Percentiles rank a stretch among this genome's conserved stretches.
Evolutionary conservation across 2,888 invertebrate genomes (phyloP).

Genomic region (Tipula lateralis): DNA sequence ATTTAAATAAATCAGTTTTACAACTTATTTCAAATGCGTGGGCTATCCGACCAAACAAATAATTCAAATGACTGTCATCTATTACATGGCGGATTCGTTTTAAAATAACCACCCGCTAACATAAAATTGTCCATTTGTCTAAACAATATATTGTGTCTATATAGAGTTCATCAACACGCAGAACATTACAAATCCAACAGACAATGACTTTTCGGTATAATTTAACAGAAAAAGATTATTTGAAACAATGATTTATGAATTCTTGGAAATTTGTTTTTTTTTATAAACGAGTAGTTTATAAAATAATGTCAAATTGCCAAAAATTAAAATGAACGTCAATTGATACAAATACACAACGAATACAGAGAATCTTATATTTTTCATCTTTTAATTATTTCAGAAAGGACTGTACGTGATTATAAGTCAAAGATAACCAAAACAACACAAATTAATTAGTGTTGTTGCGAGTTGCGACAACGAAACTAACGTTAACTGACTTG

Average conservation of each 20-base stretch:
- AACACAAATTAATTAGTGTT: neutral
- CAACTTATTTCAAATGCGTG: neutral
- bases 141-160: neutral
- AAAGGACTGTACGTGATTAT: neutral
- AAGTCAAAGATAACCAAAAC: neutral
- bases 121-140: neutral
- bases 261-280: neutral
- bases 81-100: neutral
- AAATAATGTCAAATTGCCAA: slow-evolving; percentile 19
- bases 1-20: neutral
- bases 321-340: neutral
- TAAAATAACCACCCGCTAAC: neutral
- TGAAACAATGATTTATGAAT: neutral
- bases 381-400: neutral
- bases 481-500: neutral
- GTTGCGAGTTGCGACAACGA: neutral
- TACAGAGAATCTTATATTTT: neutral
- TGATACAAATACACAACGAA: neutral
- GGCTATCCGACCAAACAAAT: neutral
- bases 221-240: neutral
- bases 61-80: neutral
- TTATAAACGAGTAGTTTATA: neutral
- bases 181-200: neutral
- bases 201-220: neutral
- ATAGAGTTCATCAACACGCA: neutral